Conservation (phyloP, 2,797 vertebrate genomes). For the Macroramphosus scolopax region DNA sequence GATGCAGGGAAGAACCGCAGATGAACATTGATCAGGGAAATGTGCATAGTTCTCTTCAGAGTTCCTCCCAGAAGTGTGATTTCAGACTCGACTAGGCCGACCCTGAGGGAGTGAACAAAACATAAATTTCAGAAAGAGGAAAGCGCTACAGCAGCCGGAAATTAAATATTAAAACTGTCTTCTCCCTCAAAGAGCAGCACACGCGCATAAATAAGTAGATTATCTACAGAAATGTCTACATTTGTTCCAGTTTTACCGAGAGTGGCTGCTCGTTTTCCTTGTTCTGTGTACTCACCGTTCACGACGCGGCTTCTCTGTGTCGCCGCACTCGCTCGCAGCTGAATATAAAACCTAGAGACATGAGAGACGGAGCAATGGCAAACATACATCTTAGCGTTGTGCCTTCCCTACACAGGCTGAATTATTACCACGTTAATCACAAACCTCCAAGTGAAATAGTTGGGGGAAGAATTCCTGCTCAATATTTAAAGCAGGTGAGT, state of each 20-base stretch:
- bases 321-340: slow-evolving; percentile 85
- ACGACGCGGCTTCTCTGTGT: slow-evolving; percentile 87
- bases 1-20: slow-evolving; percentile 84
- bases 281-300: slow-evolving; percentile 83
- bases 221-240: slow-evolving; percentile 18
- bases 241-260: slow-evolving; percentile 29
- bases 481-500: slow-evolving; percentile 16
- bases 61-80: slow-evolving; percentile 87
- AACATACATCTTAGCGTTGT: slow-evolving; percentile 3
- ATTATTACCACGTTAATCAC: slow-evolving; percentile 11
- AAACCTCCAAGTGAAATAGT: not conserved
- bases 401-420: not conserved
- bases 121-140: slow-evolving; percentile 13
- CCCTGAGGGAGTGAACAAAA: slow-evolving; percentile 65
- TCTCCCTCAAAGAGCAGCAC: slow-evolving; percentile 16
- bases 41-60: slow-evolving; percentile 87
- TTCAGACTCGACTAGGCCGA: slow-evolving; percentile 90
- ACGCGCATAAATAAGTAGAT: slow-evolving; percentile 19
- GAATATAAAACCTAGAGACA: slow-evolving; percentile 92
- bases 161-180: slow-evolving; percentile 36
- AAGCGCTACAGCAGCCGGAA: slow-evolving; percentile 1
- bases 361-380: slow-evolving; percentile 82
- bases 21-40: slow-evolving; percentile 86
- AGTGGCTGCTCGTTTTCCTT: slow-evolving; percentile 8
- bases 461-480: slow-evolving; percentile 1